A percentile compares a stretch with the other conserved stretches of the same genome.
Conservation (phyloP, 2,113 vertebrate species). For the Muscicapa adusta region DNA sequence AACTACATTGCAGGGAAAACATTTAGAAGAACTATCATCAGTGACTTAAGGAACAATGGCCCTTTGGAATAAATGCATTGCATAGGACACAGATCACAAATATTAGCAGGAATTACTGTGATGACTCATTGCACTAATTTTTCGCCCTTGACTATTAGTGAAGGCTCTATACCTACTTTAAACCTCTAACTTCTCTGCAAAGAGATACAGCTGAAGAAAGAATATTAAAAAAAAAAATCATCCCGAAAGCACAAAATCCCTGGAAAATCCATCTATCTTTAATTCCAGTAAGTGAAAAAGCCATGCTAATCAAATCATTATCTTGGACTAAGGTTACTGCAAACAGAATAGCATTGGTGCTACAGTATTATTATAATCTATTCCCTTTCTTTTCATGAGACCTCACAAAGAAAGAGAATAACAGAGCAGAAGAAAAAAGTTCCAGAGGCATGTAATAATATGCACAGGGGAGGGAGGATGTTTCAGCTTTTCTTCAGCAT, state of each 20-base stretch:
- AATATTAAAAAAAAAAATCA: background rate
- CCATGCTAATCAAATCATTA: constrained; percentile 55
- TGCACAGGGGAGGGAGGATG: background rate
- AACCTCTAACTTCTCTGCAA: background rate
- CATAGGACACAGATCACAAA: background rate
- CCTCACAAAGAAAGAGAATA: constrained; percentile 36
- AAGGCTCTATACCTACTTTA: background rate
- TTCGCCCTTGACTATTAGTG: background rate
- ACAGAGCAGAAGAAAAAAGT: constrained; percentile 33
- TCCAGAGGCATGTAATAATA: constrained; percentile 33
- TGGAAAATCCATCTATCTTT: constrained; percentile 8
- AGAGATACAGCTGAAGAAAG: background rate
- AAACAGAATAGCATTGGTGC: constrained; percentile 45
- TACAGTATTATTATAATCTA: constrained; percentile 60
- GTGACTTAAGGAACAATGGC: background rate
- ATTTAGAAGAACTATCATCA: background rate
- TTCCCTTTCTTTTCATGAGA: constrained; percentile 6
- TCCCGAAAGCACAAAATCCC: background rate
- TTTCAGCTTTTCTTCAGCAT: background rate
- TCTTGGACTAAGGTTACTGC: constrained; percentile 35
- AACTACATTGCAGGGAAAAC: background rate
- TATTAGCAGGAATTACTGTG: background rate
- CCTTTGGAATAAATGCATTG: background rate
- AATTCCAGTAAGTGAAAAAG: constrained; percentile 35
- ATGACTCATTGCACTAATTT: background rate